phyloP scores from a whole-genome alignment of 2,888 invertebrate species.

The Eurois occulta region DNA sequence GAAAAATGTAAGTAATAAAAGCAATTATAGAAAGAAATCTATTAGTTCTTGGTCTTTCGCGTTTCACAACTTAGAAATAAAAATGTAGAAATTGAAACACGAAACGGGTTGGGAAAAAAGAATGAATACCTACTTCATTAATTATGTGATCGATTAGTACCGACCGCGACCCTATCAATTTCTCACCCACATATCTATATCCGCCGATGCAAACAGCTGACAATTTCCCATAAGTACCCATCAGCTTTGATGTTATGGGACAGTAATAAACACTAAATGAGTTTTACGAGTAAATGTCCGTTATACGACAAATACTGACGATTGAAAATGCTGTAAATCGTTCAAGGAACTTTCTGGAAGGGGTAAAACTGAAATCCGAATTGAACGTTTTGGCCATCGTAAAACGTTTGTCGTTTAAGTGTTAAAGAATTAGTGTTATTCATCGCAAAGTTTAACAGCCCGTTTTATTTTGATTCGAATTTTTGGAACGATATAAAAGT shows the following conservation, averaged over 20 bases:
- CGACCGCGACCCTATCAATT: constrained; percentile 6
- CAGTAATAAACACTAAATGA: constrained; percentile 62
- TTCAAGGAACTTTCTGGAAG: constrained; percentile 50
- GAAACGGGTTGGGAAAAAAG: neutral
- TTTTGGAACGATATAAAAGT: constrained; percentile 38
- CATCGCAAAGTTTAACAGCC: constrained; percentile 50
- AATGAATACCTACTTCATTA: neutral
- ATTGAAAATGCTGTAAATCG: constrained; percentile 60
- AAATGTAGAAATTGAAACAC: neutral
- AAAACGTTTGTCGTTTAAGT: constrained; percentile 60
- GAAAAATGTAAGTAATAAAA: constrained; percentile 56
- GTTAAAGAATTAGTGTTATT: constrained; percentile 62
- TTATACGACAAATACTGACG: constrained; percentile 61
- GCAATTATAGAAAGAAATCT: constrained; percentile 23
- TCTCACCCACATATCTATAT: constrained; percentile 25
- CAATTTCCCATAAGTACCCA: constrained; percentile 30
- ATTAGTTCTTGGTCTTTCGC: neutral
- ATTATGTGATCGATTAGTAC: constrained; percentile 13
- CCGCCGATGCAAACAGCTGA: constrained; percentile 30
- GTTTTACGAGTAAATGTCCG: constrained; percentile 61
- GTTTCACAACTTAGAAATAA: constrained; percentile 1
- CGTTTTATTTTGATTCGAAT: constrained; percentile 61
- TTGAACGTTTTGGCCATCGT: constrained; percentile 53
- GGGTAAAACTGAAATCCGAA: constrained; percentile 60
- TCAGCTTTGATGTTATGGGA: constrained; percentile 43